Evolutionary conservation across 1,140 invertebrate species (phyloP).

Genomic region (Drosophila suzukii): DNA sequence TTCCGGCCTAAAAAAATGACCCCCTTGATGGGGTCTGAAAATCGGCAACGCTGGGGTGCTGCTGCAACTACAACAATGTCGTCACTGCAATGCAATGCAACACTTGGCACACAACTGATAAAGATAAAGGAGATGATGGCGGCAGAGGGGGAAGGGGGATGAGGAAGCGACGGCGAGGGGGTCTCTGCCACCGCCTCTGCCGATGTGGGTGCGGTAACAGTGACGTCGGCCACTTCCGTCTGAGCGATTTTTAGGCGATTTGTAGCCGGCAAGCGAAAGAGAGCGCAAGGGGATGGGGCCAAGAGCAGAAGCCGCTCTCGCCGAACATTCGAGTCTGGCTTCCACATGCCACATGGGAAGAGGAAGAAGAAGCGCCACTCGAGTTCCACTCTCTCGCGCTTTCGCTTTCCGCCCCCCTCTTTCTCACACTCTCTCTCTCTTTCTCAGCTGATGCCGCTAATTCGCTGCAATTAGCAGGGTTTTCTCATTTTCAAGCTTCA

Average conservation of each 20-base stretch:
- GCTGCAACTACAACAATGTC: constrained; percentile 17
- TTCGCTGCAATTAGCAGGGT: not conserved
- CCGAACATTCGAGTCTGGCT: constrained; percentile 44
- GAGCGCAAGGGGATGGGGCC: not conserved
- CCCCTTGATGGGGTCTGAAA: constrained; percentile 1
- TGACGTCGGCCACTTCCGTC: constrained; percentile 59
- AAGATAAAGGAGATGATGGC: constrained; percentile 7
- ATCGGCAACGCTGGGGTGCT: constrained; percentile 12
- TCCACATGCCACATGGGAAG: constrained; percentile 60
- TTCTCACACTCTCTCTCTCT: constrained; percentile 1
- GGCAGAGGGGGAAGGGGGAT: not conserved
- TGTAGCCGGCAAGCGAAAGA: constrained; percentile 52
- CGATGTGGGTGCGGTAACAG: constrained; percentile 60
- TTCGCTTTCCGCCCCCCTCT: constrained; percentile 30
- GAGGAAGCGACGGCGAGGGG: not conserved
- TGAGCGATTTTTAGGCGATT: constrained; percentile 56
- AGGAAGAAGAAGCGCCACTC: constrained; percentile 20
- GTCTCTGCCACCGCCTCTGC: constrained; percentile 6
- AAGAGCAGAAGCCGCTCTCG: constrained; percentile 4
- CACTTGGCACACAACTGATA: constrained; percentile 39
- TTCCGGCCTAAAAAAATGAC: constrained; percentile 5
- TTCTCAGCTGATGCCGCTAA: constrained; percentile 38
- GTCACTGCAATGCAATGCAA: constrained; percentile 32
- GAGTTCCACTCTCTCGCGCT: constrained; percentile 50
- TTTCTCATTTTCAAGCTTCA: not conserved